Percentiles rank a stretch among this genome's conserved stretches.
Evolutionary conservation across 2,113 vertebrate species (phyloP).

Genomic region (Rhabdomys dilectus): DNA sequence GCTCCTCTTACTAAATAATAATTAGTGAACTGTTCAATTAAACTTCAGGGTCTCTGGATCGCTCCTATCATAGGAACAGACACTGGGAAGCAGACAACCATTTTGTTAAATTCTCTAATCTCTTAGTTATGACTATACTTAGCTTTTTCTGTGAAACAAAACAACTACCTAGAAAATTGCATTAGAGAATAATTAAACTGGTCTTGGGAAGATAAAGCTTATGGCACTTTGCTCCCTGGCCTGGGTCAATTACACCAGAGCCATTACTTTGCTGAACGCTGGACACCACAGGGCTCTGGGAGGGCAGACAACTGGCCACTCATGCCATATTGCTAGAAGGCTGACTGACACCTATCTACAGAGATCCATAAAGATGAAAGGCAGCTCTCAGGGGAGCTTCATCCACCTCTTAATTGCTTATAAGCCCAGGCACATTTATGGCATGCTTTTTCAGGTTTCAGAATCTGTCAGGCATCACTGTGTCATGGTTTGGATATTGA

Average conservation of each 20-base stretch:
- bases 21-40: not conserved
- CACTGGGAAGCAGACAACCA: not conserved
- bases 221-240: not conserved
- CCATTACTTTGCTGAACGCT: not conserved
- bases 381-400: not conserved
- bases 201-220: not conserved
- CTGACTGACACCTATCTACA: not conserved
- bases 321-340: not conserved
- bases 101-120: not conserved
- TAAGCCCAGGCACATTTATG: not conserved
- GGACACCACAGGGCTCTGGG: not conserved
- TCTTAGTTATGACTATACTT: not conserved
- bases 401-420: not conserved
- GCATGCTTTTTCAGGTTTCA: not conserved
- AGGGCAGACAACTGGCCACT: not conserved
- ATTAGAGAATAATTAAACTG: not conserved
- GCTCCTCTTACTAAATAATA: not conserved
- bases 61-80: not conserved
- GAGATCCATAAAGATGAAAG: not conserved
- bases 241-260: not conserved
- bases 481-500: not conserved
- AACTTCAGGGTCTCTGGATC: not conserved
- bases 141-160: conserved; percentile 1
- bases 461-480: not conserved
- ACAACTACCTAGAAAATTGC: not conserved